Evolutionary conservation across 2,113 vertebrate species (phyloP), one percentile per base, ranked within the genome.

Genomic region (Oceanites oceanicus): DNA sequence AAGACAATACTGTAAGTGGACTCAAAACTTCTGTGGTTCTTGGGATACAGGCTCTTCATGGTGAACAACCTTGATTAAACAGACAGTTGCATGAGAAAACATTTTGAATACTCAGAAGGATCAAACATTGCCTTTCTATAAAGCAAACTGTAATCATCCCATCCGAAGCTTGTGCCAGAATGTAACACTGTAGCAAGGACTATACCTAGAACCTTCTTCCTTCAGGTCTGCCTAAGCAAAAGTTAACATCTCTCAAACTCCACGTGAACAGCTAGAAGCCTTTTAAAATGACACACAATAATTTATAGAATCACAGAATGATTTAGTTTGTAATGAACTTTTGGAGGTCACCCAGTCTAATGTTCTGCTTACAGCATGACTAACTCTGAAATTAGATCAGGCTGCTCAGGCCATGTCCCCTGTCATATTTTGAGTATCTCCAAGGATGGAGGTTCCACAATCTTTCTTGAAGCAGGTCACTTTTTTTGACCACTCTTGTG

Each of bases 1-100:
- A 59, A 68, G 23, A 7, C 10, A 88, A 27, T 40, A 44, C 1
- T 0, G 0, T 49, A 71, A 77, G 21, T 27, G 17, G 34, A n/a
- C 20, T 80, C 21, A 91, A 27, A 76, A 38, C 7, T 25, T 58
- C 5, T 30, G 1, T 27, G 11, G 11, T 32, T 86, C 26, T 76
- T 79, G 30, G 13, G 40, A n/a, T 56, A 62, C 2, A 38, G 14
- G 10, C 6, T 83, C 6, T 73, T 53, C 17, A 53, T 42, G 16
- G 80, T 63, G 86, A 94, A 65, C 6, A 86, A 26, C n/a, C 27
- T n/a, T 55, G 17, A 71, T 12, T 67, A 82, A 85, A 40, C 21
- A 81, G 16, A 10, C 21, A 47, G 36, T 47, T 82, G 16, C 34
- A 49, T 27, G 23, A 94, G 19, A 63, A 10, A 76, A 20, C 6